These are phyloP conservation scores for Hyla sarda DNA, from an alignment of 2,113 vertebrate species.

Conservation along the genomic window DNA sequence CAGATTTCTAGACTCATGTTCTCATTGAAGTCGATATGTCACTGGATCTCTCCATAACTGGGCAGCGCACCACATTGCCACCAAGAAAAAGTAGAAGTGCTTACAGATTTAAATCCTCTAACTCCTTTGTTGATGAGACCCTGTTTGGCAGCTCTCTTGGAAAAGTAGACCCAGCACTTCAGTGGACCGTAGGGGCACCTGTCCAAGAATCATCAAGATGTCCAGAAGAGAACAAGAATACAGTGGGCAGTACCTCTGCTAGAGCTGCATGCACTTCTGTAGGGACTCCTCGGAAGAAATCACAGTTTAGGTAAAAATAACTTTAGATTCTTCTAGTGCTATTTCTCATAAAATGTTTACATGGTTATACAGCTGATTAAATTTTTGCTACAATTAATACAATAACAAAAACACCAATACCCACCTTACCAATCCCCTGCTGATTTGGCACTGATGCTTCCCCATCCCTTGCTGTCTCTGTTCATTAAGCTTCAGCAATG, in stretches of 20 bases:
- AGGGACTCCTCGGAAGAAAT: conserved; percentile 64
- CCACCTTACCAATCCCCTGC: no score
- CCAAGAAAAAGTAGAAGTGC: conserved; percentile 32
- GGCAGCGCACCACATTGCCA: conserved; percentile 55
- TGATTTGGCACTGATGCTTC: no score
- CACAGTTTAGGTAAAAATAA: conserved; percentile 69
- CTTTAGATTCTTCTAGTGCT: neutral
- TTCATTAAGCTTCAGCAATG: no score
- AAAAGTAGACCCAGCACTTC: conserved; percentile 65
- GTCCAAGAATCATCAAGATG: conserved; percentile 28
- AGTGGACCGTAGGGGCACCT: conserved; percentile 66
- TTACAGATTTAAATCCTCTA: conserved; percentile 62
- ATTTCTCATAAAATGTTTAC: no score
- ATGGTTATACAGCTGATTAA: no score
- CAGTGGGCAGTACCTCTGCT: neutral
- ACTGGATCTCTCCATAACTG: neutral
- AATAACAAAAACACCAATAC: no score
- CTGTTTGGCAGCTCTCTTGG: conserved; percentile 69
- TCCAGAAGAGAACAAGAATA: neutral
- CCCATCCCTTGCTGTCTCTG: no score
- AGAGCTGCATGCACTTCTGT: conserved; percentile 32
- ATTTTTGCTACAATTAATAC: no score
- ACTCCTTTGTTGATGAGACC: conserved; percentile 74
- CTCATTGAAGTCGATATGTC: conserved; percentile 35
- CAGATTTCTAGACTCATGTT: neutral